Evolutionary conservation across 2,113 vertebrate genomes (phyloP), one percentile per base, ranked within the genome.

Genomic region (Takifugu flavidus): DNA sequence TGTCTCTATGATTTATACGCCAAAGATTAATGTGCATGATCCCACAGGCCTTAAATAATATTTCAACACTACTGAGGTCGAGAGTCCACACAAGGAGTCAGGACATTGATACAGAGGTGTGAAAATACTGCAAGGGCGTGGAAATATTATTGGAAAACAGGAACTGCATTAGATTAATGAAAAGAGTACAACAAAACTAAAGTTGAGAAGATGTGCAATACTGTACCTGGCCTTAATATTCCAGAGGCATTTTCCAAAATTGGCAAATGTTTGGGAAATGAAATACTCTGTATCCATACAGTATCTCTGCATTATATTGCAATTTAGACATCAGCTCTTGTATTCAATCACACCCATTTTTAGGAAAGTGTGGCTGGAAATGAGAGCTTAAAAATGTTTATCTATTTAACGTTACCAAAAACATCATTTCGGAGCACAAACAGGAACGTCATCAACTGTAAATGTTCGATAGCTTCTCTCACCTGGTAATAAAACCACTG

Each of bases 401-500:
- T 20, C 20, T 20, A 20, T 20, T 20, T 20, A 20, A 20, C 20
- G 5, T 39, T 39, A 34, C 34, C 29, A 31, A 39, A 39, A 7
- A 39, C 8, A 39, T 39, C 8, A 39, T 10, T 39, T 39, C 7
- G 3, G 7, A 39, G 8, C 7, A 39, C 11, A 1, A 39, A 8
- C 34, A 39, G 34, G 8, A 39, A 39, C 11, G 34, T 10, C 34
- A 11, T 10, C 2, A 39, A 39, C 7, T 6, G 34, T 39, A 34
- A 34, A 34, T 34, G 31, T 7, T 34, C 8, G 5, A 14, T 62
- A 42, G 39, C 0, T 54, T 65, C 26, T 49, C 70, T 90, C 75
- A 92, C 91, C 89, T 85, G 91, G 82, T 70, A 92, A 70, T 59
- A 91, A 82, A 58, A 89, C 78, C 13, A 80, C 14, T 8, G 77